phyloP scores from a whole-genome alignment of 2,888 invertebrate species.

The Tillus elongatus region DNA sequence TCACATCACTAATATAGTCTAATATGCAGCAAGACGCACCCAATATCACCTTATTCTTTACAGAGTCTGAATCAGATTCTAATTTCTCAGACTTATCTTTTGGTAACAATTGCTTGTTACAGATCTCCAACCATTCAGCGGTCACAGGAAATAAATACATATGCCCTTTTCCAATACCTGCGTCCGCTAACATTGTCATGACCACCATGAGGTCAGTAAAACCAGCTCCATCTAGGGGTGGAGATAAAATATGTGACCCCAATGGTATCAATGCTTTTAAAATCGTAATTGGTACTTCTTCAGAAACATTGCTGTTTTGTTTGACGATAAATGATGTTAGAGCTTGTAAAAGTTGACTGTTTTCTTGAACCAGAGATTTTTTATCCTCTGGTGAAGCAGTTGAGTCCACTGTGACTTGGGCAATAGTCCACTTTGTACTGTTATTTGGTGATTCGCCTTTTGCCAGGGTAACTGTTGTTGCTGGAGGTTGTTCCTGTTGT shows the following conservation, averaged over 20 bases:
- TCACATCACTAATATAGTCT: conserved; percentile 74
- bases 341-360: conserved; percentile 59
- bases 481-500: conserved; percentile 41
- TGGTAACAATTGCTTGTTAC: conserved; percentile 50
- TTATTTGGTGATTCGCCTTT: conserved; percentile 32
- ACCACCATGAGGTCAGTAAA: conserved; percentile 69
- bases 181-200: conserved; percentile 78
- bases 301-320: conserved; percentile 52
- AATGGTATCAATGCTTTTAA: conserved; percentile 66
- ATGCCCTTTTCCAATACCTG: conserved; percentile 74
- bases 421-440: conserved; percentile 27
- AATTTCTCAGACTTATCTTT: conserved; percentile 51
- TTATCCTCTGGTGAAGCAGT: conserved; percentile 32
- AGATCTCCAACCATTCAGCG: conserved; percentile 71
- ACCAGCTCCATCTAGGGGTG: conserved; percentile 58
- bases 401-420: neutral
- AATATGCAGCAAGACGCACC: conserved; percentile 78
- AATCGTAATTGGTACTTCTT: conserved; percentile 55
- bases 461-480: conserved; percentile 43
- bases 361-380: conserved; percentile 53
- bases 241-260: conserved; percentile 56
- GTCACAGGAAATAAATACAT: conserved; percentile 68
- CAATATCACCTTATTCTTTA: conserved; percentile 46
- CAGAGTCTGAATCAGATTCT: conserved; percentile 41
- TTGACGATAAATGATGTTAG: conserved; percentile 65